phyloP scores from a whole-genome alignment of 2,888 invertebrate species.

The Stenichneumon culpator region DNA sequence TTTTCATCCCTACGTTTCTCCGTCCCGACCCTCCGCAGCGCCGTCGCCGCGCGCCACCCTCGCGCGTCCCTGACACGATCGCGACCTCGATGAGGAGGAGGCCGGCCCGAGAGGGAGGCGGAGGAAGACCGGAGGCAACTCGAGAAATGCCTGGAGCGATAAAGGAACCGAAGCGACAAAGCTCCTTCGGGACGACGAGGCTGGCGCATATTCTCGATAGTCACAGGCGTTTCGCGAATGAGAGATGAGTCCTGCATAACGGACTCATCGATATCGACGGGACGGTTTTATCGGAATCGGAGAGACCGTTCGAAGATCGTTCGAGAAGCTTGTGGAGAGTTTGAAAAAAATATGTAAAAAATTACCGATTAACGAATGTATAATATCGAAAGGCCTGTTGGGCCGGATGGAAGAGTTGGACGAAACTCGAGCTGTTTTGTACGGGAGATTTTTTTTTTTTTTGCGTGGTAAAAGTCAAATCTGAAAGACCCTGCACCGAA shows the following conservation, averaged over 20 bases:
- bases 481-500: background rate
- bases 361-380: background rate
- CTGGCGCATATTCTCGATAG: slow-evolving; percentile 34
- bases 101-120: slow-evolving; percentile 5
- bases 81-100: slow-evolving; percentile 37
- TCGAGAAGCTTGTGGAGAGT: background rate
- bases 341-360: background rate
- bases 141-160: slow-evolving; percentile 40
- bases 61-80: slow-evolving; percentile 49
- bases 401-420: background rate
- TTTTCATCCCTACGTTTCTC: slow-evolving; percentile 37
- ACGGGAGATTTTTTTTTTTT: too few species aligned
- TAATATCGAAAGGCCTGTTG: background rate
- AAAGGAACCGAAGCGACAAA: slow-evolving; percentile 55
- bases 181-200: slow-evolving; percentile 24
- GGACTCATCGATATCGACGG: slow-evolving; percentile 13
- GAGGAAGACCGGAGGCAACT: slow-evolving; percentile 22
- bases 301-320: slow-evolving; percentile 7
- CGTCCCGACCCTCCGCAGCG: background rate
- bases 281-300: background rate
- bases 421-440: too few species aligned
- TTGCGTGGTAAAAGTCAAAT: background rate
- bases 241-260: background rate
- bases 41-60: slow-evolving; percentile 6
- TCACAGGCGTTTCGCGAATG: background rate